Conservation (phyloP, 2,113 vertebrate species). For the Poicephalus meyeri region DNA sequence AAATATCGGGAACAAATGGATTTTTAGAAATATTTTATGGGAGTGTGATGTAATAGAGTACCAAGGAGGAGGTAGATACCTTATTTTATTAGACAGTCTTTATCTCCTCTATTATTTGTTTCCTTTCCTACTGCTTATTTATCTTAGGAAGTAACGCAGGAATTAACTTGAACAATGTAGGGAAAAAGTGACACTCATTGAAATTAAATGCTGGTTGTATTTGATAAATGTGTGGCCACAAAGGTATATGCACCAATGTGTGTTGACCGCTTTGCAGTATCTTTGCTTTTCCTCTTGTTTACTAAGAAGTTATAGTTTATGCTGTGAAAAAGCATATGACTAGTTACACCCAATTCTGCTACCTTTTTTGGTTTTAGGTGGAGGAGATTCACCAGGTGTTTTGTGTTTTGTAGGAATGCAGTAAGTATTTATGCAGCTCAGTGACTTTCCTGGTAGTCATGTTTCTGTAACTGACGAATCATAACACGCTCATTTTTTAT, state of each 20-base stretch:
- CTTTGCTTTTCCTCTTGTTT: neutral
- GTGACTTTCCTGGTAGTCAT: neutral
- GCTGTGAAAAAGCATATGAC: neutral
- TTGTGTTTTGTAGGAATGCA: neutral
- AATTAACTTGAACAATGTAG: neutral
- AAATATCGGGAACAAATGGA: neutral
- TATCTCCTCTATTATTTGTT: neutral
- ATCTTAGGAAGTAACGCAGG: neutral
- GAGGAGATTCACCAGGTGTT: neutral
- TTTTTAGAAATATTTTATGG: neutral
- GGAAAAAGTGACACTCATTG: neutral
- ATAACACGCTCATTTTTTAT: neutral
- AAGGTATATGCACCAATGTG: neutral
- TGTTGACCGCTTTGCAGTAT: neutral
- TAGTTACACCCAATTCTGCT: neutral
- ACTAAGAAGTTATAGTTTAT: neutral
- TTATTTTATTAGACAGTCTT: neutral
- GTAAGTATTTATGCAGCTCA: neutral
- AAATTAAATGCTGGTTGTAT: neutral
- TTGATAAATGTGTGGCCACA: neutral
- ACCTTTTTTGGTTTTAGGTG: neutral
- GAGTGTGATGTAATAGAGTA: neutral
- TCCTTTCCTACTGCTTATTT: neutral
- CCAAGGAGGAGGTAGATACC: neutral
- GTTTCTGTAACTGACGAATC: constrained; percentile 11